Base-by-base conservation (phyloP, 2,113 vertebrate genomes). In the Egretta garzetta region DNA sequence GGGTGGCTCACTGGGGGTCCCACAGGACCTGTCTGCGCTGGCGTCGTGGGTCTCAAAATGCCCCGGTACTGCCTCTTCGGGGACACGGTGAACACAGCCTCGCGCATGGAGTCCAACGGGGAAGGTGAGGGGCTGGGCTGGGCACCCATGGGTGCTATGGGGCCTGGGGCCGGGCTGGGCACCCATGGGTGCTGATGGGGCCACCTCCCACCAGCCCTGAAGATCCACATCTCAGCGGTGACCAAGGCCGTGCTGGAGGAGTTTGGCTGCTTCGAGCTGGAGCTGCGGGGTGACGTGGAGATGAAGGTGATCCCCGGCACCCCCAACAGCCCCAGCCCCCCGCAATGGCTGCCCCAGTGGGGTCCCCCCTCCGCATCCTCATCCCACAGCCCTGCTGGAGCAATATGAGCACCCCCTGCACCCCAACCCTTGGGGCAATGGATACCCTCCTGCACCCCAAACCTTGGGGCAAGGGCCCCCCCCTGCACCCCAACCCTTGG, bases 1-100 rank as follows among this genome's bases (percentile, higher is more conserved):
- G 37, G 37, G 37, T 8, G 19, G 7, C 47, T 22, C 50, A 72
- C 77, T 12, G 41, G 49, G 23, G 28, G 70, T 33, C 83, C 39
- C 37, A 17, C 77, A 99, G 99, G 99, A 12, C 99, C 99, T 0
- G 99, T 99, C 76, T 99, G 99, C 52, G 99, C 99, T 0, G 99
- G 99, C 0, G 99, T 99, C 11, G 99, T 99, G 13, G 99, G 99
- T 8, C 97, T 99, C 81, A 99, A 99, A 97, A 99, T 99, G 99
- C 99, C 99, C 3, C 98, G 99, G 3, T 99, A 99, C 92, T 99
- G 99, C 94, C 98, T 99, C 66, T 99, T 99, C 28, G 99, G 99
- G 8, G 99, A 99, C 96, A 99, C 99, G 0, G 99, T 99, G 72
- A 99, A 99, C 98, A 99, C 99, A 0, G 99, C 99, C 19, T 99